A percentile compares a stretch with the other conserved stretches of the same genome.
These are phyloP conservation scores for Bugulina stolonifera DNA, from an alignment of 2,888 invertebrate genomes.

Conservation along the genomic window DNA sequence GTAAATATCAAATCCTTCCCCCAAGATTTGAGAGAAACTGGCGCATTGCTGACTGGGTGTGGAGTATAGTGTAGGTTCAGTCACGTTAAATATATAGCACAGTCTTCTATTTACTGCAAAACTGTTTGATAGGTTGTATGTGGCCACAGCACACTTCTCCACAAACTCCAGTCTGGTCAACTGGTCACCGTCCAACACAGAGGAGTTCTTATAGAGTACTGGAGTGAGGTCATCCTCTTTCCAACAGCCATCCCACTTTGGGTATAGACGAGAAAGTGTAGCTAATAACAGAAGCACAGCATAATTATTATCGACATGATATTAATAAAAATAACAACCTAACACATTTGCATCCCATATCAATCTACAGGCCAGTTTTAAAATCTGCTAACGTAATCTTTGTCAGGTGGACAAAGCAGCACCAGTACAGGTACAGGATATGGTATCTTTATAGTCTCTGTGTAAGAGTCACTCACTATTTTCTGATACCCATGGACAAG, in stretches of 20 bases:
- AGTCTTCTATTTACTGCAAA: background rate
- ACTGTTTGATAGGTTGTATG: background rate
- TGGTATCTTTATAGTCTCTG: too few relatives aligned
- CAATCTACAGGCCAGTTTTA: too few relatives aligned
- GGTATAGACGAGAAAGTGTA: background rate
- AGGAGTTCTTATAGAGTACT: background rate
- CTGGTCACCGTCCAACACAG: background rate
- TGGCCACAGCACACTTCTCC: background rate
- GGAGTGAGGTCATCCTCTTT: background rate
- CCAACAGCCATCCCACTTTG: slow-evolving; percentile 8
- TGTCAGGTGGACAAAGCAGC: too few relatives aligned
- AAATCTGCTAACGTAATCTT: too few relatives aligned
- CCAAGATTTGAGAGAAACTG: background rate
- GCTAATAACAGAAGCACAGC: too few relatives aligned
- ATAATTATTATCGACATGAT: too few relatives aligned
- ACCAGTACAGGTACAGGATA: too few relatives aligned
- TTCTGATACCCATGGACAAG: background rate
- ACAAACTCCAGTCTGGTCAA: background rate
- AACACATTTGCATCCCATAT: too few relatives aligned
- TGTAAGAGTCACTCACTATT: too few relatives aligned
- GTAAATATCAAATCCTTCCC: background rate
- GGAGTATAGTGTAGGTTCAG: background rate
- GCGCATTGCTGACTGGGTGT: background rate
- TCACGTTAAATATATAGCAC: background rate
- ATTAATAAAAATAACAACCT: too few relatives aligned